Evolutionary conservation across 2,113 vertebrate genomes (phyloP).

Genomic region (Elephantulus edwardii): DNA sequence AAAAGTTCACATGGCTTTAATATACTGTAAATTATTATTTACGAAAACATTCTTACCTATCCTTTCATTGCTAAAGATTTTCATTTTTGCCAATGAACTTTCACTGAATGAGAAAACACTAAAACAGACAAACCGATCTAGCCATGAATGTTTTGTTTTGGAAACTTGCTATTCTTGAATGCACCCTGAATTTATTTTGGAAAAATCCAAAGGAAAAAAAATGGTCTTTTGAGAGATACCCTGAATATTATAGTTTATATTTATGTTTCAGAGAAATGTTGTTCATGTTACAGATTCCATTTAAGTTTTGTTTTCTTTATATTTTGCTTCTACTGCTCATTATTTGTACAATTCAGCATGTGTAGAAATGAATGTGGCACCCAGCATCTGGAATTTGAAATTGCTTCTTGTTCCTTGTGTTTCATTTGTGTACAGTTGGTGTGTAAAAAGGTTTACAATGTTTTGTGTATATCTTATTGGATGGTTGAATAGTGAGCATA

Average conservation of each 20-base stretch:
- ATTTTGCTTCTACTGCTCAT: not conserved
- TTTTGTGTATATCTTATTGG: not conserved
- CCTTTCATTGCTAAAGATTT: slow-evolving; percentile 52
- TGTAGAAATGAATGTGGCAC: not conserved
- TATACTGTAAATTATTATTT: slow-evolving; percentile 60
- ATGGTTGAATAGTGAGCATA: not conserved
- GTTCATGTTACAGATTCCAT: not conserved
- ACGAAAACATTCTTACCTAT: slow-evolving; percentile 60
- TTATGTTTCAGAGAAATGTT: slow-evolving; percentile 6
- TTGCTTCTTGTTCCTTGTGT: not conserved
- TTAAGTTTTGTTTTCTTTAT: not conserved
- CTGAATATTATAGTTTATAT: slow-evolving; percentile 50
- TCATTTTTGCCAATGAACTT: slow-evolving; percentile 53
- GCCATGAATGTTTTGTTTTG: slow-evolving; percentile 48
- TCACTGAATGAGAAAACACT: slow-evolving; percentile 53
- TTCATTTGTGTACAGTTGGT: not conserved
- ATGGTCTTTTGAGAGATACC: slow-evolving; percentile 44
- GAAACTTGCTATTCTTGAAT: slow-evolving; percentile 63
- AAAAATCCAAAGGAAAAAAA: slow-evolving; percentile 7
- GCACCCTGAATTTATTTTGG: slow-evolving; percentile 46
- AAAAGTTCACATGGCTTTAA: slow-evolving; percentile 53
- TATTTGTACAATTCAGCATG: not conserved
- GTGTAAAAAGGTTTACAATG: not conserved
- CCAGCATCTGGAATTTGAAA: not conserved
- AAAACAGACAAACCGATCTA: slow-evolving; percentile 49